Conservation (phyloP, 1,140 invertebrate species). For the Drosophila nebulosa region DNA sequence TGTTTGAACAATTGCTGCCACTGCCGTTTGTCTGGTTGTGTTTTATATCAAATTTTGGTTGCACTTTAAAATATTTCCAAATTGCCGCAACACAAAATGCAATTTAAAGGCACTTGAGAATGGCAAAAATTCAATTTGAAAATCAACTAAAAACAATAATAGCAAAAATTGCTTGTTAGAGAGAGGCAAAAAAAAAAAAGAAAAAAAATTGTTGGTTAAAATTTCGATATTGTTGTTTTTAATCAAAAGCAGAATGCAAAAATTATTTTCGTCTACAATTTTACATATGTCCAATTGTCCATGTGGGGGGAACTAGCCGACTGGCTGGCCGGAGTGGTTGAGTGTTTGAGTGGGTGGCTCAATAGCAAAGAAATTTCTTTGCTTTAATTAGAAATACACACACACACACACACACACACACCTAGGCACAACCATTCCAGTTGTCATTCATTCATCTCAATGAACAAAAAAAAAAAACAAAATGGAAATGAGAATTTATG, state of each 20-base stretch:
- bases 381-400: conserved; percentile 36
- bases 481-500: background rate
- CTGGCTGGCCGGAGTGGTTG: conserved; percentile 16
- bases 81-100: conserved; percentile 29
- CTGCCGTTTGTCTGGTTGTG: background rate
- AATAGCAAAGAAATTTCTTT: conserved; percentile 18
- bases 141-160: background rate
- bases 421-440: conserved; percentile 37
- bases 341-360: conserved; percentile 4
- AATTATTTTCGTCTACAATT: conserved; percentile 14
- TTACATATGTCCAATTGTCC: conserved; percentile 6
- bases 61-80: conserved; percentile 18
- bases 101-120: conserved; percentile 28
- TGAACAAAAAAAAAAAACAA: conserved; percentile 1
- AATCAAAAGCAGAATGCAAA: conserved; percentile 18
- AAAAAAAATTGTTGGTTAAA: background rate
- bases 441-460: conserved; percentile 71
- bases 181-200: too few species aligned
- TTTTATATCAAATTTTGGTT: background rate
- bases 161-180: conserved; percentile 22
- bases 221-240: conserved; percentile 30
- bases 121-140: background rate
- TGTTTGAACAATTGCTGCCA: background rate
- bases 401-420: background rate
- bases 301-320: background rate